Base-by-base conservation (phyloP, 30 jellyfish, hydroid and myxozoan species). In the Turritopsis rubra region DNA sequence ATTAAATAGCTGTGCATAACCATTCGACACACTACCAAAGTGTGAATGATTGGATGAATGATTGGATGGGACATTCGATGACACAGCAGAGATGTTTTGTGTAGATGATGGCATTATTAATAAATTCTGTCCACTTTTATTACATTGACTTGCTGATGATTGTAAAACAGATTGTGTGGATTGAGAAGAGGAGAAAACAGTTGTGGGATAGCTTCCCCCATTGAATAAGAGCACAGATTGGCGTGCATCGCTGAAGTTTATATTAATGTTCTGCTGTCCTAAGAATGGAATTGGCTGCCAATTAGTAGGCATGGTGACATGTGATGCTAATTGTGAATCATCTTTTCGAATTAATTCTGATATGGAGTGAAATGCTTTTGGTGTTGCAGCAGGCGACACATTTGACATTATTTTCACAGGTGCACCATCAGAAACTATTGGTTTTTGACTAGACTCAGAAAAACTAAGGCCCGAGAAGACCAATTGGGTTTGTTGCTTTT, bases 261-360 rank as follows among this genome's bases (percentile, higher is more conserved):
- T 30, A 23, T 74, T 30, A 71, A 74, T 74, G 41, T 30, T 30
- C 60, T 74, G 82, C 0, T 74, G 82, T 18, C 27, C 41, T 41
- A 74, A 52, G 27, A 74, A 26, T 0, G 7, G 28, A 22, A 74
- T 16, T n/a, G 82, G 73, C 41, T 74, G 82, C 28, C 60, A 0
- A 26, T 27, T 23, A 71, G 19, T 74, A n/a, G 76, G 28, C 17
- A 66, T 66, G 28, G 76, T 17, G 8, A 25, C 76, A 25, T 66
- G 76, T 66, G 76, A 25, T 3, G 76, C 27, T 18, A 66, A 66
- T 25, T 66, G 76, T 30, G 53, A 8, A 30, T 26, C 84, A n/a
- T 91, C 95, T 79, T 88, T 88, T 53, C 85, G 81, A 22, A 91
- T 89, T 54, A 91, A 71, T 53, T 91, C 94, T 16, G 96, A 70